Evolutionary conservation across 1,140 invertebrate species (phyloP).

Genomic region (Adoxophyes honmai): DNA sequence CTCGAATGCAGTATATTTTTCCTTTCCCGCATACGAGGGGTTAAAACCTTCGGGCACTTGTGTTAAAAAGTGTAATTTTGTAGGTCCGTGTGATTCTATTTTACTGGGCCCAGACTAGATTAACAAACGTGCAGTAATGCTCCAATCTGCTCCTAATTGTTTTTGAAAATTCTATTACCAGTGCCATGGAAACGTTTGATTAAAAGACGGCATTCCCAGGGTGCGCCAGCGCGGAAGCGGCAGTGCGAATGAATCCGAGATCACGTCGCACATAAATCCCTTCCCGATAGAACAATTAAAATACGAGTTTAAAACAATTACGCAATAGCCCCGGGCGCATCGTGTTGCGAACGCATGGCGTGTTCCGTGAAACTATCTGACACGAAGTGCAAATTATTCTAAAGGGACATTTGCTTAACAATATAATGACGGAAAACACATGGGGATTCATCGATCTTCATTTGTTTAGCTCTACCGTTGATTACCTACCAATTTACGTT

Average conservation of each 20-base stretch:
- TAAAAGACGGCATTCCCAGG: constrained; percentile 48
- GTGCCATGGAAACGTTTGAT: constrained; percentile 14
- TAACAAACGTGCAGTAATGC: background rate
- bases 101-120: background rate
- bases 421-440: too few species aligned
- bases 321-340: constrained; percentile 58
- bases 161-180: constrained; percentile 25
- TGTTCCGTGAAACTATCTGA: too few species aligned
- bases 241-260: constrained; percentile 52
- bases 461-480: too few species aligned
- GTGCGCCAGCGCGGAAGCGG: constrained; percentile 54
- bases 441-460: too few species aligned
- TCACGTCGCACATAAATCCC: constrained; percentile 72
- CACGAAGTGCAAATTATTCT: too few species aligned
- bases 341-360: constrained; percentile 36
- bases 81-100: too few species aligned
- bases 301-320: constrained; percentile 76
- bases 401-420: constrained; percentile 18
- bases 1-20: too few species aligned
- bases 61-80: too few species aligned
- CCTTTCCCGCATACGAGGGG: too few species aligned
- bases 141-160: background rate
- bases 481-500: too few species aligned
- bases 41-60: too few species aligned
- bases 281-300: constrained; percentile 75